Conservation (phyloP, 2,113 vertebrate genomes). For the Hydrolagus affinis region DNA sequence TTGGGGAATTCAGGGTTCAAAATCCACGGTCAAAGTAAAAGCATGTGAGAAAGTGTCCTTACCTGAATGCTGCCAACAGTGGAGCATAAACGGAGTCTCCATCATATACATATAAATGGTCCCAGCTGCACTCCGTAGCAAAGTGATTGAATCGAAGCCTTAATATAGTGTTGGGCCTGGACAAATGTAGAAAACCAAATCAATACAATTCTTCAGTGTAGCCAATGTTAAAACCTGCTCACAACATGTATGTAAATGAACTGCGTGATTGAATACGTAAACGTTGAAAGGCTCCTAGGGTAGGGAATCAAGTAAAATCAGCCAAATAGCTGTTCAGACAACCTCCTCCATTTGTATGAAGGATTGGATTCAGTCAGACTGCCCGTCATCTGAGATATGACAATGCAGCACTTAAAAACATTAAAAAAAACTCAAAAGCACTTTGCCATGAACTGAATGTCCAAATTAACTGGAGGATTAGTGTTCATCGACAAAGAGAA, state of each 20-base stretch:
- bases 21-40: not conserved
- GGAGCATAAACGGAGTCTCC: constrained; percentile 95
- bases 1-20: not conserved
- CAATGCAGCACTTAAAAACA: too few relatives aligned
- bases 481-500: too few relatives aligned
- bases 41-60: constrained; percentile 35
- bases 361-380: too few relatives aligned
- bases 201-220: not conserved
- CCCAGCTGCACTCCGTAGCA: constrained; percentile 98
- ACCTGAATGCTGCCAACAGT: constrained; percentile 92
- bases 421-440: too few relatives aligned
- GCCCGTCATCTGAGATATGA: too few relatives aligned
- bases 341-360: too few relatives aligned
- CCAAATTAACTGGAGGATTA: too few relatives aligned
- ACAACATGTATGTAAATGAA: not conserved
- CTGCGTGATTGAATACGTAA: too few relatives aligned
- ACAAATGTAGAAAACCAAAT: constrained; percentile 34
- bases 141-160: constrained; percentile 91
- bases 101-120: constrained; percentile 93
- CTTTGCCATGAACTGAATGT: too few relatives aligned
- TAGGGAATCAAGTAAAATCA: too few relatives aligned
- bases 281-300: too few relatives aligned
- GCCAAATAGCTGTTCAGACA: too few relatives aligned
- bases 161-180: constrained; percentile 78
- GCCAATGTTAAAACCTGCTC: not conserved